These are phyloP conservation scores for Phoxinus phoxinus DNA, from an alignment of 2,113 vertebrate species.

Conservation along the genomic window DNA sequence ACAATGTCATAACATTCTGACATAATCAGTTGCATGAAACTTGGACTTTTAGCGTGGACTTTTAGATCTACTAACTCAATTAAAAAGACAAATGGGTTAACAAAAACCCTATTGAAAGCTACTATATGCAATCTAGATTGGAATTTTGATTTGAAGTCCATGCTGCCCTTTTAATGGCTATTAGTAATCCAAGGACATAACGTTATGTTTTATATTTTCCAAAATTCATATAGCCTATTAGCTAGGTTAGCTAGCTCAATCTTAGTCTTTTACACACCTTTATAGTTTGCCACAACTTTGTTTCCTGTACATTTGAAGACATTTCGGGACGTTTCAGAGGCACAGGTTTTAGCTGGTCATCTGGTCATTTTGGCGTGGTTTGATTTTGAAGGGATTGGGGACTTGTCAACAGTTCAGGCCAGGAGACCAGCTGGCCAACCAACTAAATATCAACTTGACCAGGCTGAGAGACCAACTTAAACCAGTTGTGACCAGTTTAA, in stretches of 20 bases:
- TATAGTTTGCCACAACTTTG: too few relatives aligned
- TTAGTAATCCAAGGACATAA: slow-evolving; percentile 51
- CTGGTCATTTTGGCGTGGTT: not conserved
- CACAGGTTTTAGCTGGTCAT: not conserved
- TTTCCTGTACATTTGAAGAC: too few relatives aligned
- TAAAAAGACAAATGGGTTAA: not conserved
- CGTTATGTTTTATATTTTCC: not conserved
- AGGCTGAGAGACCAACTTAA: not conserved
- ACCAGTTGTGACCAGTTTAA: not conserved
- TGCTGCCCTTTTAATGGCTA: slow-evolving; percentile 49
- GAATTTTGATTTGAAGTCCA: slow-evolving; percentile 57
- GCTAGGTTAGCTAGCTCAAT: not conserved
- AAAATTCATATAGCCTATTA: not conserved
- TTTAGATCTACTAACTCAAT: slow-evolving; percentile 58
- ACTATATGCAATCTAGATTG: slow-evolving; percentile 49
- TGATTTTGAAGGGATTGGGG: not conserved
- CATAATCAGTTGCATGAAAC: slow-evolving; percentile 66
- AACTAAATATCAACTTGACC: not conserved
- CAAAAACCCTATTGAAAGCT: slow-evolving; percentile 42
- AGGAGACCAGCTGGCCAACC: not conserved
- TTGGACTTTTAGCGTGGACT: slow-evolving; percentile 39
- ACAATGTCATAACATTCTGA: slow-evolving; percentile 77
- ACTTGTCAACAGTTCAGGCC: not conserved
- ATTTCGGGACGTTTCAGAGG: not conserved
- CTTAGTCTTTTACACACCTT: not conserved